Conservation (phyloP, 2,113 vertebrate species). For the Procavia capensis region DNA sequence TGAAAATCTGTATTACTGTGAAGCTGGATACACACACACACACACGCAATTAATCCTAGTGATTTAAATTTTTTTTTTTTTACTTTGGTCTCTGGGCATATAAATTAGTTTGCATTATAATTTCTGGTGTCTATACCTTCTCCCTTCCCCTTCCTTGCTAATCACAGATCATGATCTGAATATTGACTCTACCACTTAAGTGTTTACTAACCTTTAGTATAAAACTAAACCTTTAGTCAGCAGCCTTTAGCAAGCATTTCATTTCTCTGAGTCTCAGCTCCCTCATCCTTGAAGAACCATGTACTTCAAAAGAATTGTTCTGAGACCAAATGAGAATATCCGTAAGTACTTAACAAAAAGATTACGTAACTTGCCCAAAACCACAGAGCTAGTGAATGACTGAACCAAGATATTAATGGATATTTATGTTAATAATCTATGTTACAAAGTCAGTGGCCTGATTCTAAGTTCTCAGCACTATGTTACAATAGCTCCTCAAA, state of each 20-base stretch:
- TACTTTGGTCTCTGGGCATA: not conserved
- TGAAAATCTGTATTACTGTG: not conserved
- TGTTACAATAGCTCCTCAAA: not conserved
- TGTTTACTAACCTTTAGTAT: no score
- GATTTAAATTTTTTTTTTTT: no score
- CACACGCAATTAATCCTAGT: not conserved
- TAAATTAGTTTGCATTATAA: not conserved
- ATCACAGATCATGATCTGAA: not conserved
- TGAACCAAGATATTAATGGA: slow-evolving; percentile 25
- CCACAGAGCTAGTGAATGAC: not conserved
- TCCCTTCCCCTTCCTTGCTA: not conserved
- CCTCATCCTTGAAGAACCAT: slow-evolving; percentile 12
- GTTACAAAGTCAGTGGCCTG: not conserved
- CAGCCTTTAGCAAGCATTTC: not conserved
- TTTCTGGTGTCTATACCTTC: not conserved
- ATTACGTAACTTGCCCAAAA: not conserved
- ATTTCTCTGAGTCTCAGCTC: slow-evolving; percentile 7
- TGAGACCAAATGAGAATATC: slow-evolving; percentile 9
- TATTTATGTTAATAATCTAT: slow-evolving; percentile 1
- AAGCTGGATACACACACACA: not conserved
- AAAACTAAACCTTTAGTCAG: no score
- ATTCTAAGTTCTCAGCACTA: slow-evolving; percentile 5
- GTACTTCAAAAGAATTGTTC: slow-evolving; percentile 5
- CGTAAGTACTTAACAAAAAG: slow-evolving; percentile 10
- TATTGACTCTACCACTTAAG: not conserved